These are phyloP conservation scores for Branchellion lobata DNA, from an alignment of 2,888 invertebrate genomes.

Conservation along the genomic window DNA sequence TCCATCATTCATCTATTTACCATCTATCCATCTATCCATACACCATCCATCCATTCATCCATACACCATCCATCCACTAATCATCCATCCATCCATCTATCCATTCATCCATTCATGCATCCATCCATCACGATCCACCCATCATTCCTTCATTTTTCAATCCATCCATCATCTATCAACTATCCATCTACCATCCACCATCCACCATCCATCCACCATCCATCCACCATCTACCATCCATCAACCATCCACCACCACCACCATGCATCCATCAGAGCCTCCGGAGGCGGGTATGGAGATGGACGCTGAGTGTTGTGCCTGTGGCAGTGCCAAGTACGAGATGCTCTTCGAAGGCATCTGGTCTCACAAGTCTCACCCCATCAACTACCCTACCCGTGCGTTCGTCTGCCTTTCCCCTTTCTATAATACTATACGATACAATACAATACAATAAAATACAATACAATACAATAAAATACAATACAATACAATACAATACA, in stretches of 20 bases:
- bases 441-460: too few species aligned
- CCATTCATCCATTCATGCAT: too few species aligned
- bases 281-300: background rate
- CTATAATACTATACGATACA: too few species aligned
- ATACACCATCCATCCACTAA: too few species aligned
- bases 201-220: background rate
- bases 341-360: slow-evolving; percentile 88
- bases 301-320: slow-evolving; percentile 76
- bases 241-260: slow-evolving; percentile 2
- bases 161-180: too few species aligned
- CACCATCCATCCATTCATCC: background rate
- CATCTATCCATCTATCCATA: background rate
- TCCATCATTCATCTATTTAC: too few species aligned
- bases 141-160: too few species aligned
- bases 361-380: slow-evolving; percentile 93
- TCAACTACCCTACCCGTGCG: slow-evolving; percentile 76
- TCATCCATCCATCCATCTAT: background rate
- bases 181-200: background rate
- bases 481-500: too few species aligned
- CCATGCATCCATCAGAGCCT: background rate
- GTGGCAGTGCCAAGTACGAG: slow-evolving; percentile 96
- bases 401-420: slow-evolving; percentile 38
- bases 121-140: too few species aligned
- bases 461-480: too few species aligned
- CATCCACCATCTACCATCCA: too few species aligned